A percentile compares a stretch with the other conserved stretches of the same genome.
Conservation (phyloP, 2,113 vertebrate genomes). For the Lonchura striata region DNA sequence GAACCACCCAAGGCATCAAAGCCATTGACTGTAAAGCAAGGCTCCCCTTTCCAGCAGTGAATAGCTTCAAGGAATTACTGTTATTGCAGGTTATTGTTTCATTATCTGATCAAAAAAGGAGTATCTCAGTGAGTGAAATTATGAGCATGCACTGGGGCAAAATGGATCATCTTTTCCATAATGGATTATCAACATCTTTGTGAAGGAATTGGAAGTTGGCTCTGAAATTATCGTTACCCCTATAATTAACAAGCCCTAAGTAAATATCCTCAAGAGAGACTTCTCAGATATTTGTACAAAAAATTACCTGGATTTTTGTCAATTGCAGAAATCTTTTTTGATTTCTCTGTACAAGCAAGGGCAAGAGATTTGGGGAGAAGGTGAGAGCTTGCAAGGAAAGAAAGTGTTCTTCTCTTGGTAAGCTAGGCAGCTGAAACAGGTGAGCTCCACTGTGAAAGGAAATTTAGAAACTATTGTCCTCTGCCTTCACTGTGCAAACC, state of each 20-base stretch:
- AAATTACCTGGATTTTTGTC: neutral
- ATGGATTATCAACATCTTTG: constrained; percentile 6
- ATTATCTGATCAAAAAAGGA: constrained; percentile 63
- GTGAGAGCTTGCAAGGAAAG: neutral
- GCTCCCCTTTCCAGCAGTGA: constrained; percentile 58
- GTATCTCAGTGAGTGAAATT: constrained; percentile 53
- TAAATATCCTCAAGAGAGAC: neutral
- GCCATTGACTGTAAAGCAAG: constrained; percentile 48
- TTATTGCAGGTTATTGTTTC: constrained; percentile 47
- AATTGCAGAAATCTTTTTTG: neutral
- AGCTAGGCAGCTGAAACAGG: neutral
- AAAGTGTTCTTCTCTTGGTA: neutral
- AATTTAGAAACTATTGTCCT: neutral
- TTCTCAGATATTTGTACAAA: neutral
- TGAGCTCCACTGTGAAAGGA: neutral
- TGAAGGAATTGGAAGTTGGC: neutral
- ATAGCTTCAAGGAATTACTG: constrained; percentile 24
- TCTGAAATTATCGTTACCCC: neutral
- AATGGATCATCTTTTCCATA: constrained; percentile 20
- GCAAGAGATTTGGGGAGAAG: neutral
- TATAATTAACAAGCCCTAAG: neutral
- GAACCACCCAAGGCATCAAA: constrained; percentile 71
- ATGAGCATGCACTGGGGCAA: constrained; percentile 37
- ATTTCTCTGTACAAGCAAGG: neutral
- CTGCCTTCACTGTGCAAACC: neutral